A percentile compares a stretch with the other conserved stretches of the same genome.
Conservation (phyloP, 2,888 invertebrate species). For the Therioaphis trifolii region DNA sequence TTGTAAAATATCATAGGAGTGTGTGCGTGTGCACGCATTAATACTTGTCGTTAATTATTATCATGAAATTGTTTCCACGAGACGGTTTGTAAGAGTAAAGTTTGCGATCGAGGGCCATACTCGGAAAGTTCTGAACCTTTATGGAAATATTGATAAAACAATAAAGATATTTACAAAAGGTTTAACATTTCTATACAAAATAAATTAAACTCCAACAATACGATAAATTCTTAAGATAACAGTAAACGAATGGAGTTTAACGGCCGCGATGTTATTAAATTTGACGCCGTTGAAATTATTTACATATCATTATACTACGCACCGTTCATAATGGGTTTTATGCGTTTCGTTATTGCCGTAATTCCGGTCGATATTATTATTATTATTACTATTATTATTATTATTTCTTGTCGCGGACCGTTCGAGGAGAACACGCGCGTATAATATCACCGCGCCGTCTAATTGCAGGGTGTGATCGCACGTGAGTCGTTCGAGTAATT, state of each 20-base stretch:
- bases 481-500: too few species aligned
- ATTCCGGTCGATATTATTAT: too few species aligned
- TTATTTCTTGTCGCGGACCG: too few species aligned
- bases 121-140: constrained; percentile 24
- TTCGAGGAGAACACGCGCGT: too few species aligned
- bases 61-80: constrained; percentile 25
- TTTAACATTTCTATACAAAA: constrained; percentile 23
- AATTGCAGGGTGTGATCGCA: too few species aligned
- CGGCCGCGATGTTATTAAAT: constrained; percentile 1
- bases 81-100: constrained; percentile 6
- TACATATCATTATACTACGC: neutral
- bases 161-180: constrained; percentile 44
- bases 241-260: constrained; percentile 25
- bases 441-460: too few species aligned
- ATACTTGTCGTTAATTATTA: neutral
- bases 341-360: too few species aligned
- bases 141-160: constrained; percentile 52
- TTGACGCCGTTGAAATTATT: constrained; percentile 7
- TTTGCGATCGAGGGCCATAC: constrained; percentile 14
- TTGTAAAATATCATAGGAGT: neutral
- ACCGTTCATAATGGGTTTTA: too few species aligned
- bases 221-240: constrained; percentile 32
- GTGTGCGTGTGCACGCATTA: neutral
- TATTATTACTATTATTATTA: too few species aligned
- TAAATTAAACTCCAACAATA: constrained; percentile 33